Percentiles rank a stretch among this genome's conserved stretches.
phyloP scores from a whole-genome alignment of 2,797 vertebrate genomes.

The Sphaeramia orbicularis region DNA sequence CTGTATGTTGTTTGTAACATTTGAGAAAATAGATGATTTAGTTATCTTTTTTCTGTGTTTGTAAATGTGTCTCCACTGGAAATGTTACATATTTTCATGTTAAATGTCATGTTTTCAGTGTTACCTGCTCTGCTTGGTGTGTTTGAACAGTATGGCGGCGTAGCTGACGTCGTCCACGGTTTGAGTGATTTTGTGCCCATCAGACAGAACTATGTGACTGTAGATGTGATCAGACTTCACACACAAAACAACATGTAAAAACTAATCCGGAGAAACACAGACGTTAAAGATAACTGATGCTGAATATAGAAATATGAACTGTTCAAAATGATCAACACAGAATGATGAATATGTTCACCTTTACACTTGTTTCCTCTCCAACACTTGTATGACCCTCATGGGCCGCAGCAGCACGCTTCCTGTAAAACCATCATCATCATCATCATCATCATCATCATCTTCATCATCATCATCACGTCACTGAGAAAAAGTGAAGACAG shows the following conservation, averaged over 20 bases:
- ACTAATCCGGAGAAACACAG: not conserved
- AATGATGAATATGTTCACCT: constrained; percentile 18
- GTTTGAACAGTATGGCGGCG: constrained; percentile 21
- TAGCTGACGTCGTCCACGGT: constrained; percentile 36
- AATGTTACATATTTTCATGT: no score
- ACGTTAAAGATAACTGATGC: not conserved
- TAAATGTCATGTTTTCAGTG: no score
- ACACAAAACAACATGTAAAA: not conserved
- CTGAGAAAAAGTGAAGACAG: no score
- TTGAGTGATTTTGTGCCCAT: not conserved
- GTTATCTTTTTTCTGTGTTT: no score
- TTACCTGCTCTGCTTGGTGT: constrained; percentile 8
- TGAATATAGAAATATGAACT: no score
- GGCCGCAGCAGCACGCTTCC: not conserved
- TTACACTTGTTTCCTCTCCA: not conserved
- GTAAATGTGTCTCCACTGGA: no score
- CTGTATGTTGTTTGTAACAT: no score
- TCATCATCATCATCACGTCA: not conserved
- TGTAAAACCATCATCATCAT: constrained; percentile 4
- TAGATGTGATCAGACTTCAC: not conserved
- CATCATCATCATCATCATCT: no score
- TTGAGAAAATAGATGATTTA: no score
- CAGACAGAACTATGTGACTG: accelerated
- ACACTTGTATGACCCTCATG: not conserved
- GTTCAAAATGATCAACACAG: not conserved